phyloP scores from a whole-genome alignment of 1,140 invertebrate genomes.

The Drosophila chauvacae region DNA sequence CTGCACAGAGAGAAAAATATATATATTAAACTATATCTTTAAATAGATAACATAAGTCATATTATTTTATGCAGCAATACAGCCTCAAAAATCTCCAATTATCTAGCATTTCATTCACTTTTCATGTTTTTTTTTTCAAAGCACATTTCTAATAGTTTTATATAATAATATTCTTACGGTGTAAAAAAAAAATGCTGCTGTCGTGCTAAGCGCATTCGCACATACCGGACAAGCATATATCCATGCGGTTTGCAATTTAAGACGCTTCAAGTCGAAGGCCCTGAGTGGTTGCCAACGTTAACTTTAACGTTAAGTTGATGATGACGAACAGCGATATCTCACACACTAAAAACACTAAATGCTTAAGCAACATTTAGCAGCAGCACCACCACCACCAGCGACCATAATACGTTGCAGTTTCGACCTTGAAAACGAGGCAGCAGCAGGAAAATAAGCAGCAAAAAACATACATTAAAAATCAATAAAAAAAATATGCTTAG shows the following conservation, averaged over 20 bases:
- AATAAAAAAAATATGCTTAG: background rate
- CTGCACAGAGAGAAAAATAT: background rate
- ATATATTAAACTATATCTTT: background rate
- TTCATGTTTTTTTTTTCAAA: too few species aligned
- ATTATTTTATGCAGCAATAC: too few species aligned
- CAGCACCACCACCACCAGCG: background rate
- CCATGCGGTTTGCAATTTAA: slow-evolving; percentile 80
- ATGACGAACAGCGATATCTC: slow-evolving; percentile 59
- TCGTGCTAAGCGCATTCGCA: slow-evolving; percentile 15
- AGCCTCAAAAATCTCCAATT: background rate
- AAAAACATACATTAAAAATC: background rate
- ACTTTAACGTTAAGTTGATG: slow-evolving; percentile 40
- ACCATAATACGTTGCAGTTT: slow-evolving; percentile 58
- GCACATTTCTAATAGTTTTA: background rate
- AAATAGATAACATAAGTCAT: too few species aligned
- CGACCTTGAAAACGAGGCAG: slow-evolving; percentile 64
- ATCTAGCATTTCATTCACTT: accelerated
- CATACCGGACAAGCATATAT: slow-evolving; percentile 21
- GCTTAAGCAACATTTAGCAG: slow-evolving; percentile 50
- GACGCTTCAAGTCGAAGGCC: slow-evolving; percentile 59
- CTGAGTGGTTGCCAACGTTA: slow-evolving; percentile 41
- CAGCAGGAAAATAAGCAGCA: background rate
- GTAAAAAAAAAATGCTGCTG: slow-evolving; percentile 25
- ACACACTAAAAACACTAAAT: slow-evolving; percentile 49
- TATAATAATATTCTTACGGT: slow-evolving; percentile 2